Base-by-base conservation (phyloP, 1,140 invertebrate species). In the Trachymyrmex septentrionalis region DNA sequence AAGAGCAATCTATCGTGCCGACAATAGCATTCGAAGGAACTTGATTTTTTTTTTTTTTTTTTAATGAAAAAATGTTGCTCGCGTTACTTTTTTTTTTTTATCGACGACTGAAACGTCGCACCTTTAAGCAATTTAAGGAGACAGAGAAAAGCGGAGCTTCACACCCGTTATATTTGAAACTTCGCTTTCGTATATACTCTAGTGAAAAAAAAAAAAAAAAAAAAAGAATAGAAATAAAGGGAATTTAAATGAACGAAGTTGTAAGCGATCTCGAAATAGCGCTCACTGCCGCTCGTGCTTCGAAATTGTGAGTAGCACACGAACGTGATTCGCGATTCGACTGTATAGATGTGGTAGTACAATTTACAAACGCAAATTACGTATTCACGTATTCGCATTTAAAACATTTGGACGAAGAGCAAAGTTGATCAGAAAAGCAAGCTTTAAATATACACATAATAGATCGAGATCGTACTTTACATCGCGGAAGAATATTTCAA, bases 191-290 rank as follows among this genome's bases (percentile, higher is more conserved):
- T 27, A 44, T 63, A 50, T 30, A 12, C 21, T 6, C 7, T 2
- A 1, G 21, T 7, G 14, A 44, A 38, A 80, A 50, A 34, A 76
- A 67, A 34, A n/a, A 0, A 10, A 44, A 38, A 80, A 50, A 34
- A 76, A 67, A 34, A n/a, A 0, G n/a, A 0, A 0, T 21, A 19
- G 48, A 69, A 48, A 44, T 44, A 44, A 30, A 57, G 38, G 24
- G 38, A 80, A 55, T 80, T 69, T 55, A 27, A 81, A 71, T 71
- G 34, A 57, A 71, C 50, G 10, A 81, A 81, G 10, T 71, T 81
- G 66, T 44, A 14, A 81, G 21, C 48, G 53, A 71, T 71, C 16
- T 57, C 64, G 78, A 81, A 71, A 81, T 71, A 71, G 48, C 64
- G 53, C 10, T 71, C 19, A 19, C 44, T n/a, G 27, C 6, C 19